These are phyloP conservation scores for Tautogolabrus adspersus DNA, from an alignment of 2,113 vertebrate genomes.

Conservation along the genomic window DNA sequence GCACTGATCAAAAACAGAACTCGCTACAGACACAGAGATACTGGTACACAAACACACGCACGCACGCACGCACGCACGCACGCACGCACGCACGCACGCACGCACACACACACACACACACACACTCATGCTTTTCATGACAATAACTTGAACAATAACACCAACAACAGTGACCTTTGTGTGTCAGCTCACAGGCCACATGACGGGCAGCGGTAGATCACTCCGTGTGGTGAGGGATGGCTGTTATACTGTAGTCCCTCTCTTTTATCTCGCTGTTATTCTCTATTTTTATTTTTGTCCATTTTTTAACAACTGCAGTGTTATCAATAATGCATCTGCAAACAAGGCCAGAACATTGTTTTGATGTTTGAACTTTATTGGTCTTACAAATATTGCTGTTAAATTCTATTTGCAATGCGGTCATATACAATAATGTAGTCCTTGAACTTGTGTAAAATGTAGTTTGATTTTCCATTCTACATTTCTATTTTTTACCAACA, in stretches of 20 bases:
- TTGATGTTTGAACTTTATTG: background rate
- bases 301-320: conserved; percentile 18
- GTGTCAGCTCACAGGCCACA: conserved; percentile 26
- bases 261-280: background rate
- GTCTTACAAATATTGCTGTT: background rate
- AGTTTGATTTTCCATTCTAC: background rate
- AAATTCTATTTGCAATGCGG: background rate
- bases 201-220: conserved; percentile 35
- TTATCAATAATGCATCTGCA: conserved; percentile 40
- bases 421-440: background rate
- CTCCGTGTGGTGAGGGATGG: conserved; percentile 10
- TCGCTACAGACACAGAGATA: conserved; percentile 35
- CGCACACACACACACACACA: conserved; percentile 16
- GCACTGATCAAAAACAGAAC: conserved; percentile 71
- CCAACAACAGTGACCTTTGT: conserved; percentile 46
- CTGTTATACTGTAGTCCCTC: background rate
- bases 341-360: conserved; percentile 16
- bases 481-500: background rate
- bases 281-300: conserved; percentile 11
- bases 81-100: conserved; percentile 16
- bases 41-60: conserved; percentile 11
- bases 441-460: background rate
- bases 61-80: background rate
- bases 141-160: conserved; percentile 48
- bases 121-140: conserved; percentile 42